A percentile compares a stretch with the other conserved stretches of the same genome.
Evolutionary conservation across 2,797 vertebrate species (phyloP).

Genomic region (Bovichtus variegatus): DNA sequence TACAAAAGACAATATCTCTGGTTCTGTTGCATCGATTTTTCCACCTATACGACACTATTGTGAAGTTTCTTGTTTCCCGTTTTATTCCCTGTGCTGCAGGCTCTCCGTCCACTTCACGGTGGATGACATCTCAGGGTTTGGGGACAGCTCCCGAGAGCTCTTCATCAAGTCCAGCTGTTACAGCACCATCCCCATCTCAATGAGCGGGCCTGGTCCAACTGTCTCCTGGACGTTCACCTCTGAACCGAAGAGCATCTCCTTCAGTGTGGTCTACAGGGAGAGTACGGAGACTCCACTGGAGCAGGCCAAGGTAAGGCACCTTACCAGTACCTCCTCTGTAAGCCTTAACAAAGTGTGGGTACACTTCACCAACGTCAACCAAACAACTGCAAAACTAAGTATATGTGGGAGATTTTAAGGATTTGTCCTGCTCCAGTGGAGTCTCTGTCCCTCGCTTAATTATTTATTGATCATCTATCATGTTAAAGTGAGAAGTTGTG

Average conservation of each 20-base stretch:
- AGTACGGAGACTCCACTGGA: constrained; percentile 85
- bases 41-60: neutral
- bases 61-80: neutral
- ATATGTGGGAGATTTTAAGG: neutral
- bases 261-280: constrained; percentile 93
- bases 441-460: neutral
- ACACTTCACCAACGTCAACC: neutral
- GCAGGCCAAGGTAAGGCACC: constrained; percentile 89
- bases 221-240: constrained; percentile 96
- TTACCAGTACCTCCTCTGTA: neutral
- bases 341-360: neutral
- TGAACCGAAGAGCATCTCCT: constrained; percentile 94
- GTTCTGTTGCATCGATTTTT: neutral
- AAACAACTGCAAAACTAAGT: neutral
- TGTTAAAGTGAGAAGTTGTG: neutral
- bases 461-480: neutral
- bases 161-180: constrained; percentile 95
- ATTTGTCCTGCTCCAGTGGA: too few relatives aligned
- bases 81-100: constrained; percentile 73
- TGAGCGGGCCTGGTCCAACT: constrained; percentile 85
- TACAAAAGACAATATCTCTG: neutral
- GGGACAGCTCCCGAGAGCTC: constrained; percentile 89
- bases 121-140: constrained; percentile 89
- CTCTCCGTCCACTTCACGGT: constrained; percentile 85
- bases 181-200: constrained; percentile 89